Conservation (phyloP, 2,888 invertebrate species). For the Linyphia triangularis region DNA sequence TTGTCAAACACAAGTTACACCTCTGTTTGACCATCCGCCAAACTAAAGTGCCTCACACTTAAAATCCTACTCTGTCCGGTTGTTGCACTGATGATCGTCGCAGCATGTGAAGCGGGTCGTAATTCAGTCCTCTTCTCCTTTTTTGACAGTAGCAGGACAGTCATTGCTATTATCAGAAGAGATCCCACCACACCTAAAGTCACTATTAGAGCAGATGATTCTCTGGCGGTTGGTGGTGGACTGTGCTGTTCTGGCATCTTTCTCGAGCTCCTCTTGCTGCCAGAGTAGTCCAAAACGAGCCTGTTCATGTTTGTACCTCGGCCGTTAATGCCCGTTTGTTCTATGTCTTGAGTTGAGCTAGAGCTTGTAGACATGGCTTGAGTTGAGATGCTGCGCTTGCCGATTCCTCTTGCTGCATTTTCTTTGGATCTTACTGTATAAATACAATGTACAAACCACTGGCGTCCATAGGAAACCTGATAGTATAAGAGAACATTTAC, state of each 20-base stretch:
- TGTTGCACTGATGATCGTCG: constrained; percentile 23
- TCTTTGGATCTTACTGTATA: constrained; percentile 76
- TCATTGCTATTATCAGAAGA: constrained; percentile 60
- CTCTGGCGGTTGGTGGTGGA: not conserved
- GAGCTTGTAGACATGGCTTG: not conserved
- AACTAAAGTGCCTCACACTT: not conserved
- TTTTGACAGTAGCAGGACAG: constrained; percentile 38
- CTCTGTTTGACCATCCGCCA: constrained; percentile 59
- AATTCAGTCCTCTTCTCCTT: not conserved
- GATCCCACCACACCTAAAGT: constrained; percentile 53
- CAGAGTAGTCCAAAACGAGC: constrained; percentile 63
- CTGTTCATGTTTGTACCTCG: constrained; percentile 76
- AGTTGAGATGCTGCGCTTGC: constrained; percentile 68
- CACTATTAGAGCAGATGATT: constrained; percentile 32
- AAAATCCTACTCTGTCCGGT: constrained; percentile 51
- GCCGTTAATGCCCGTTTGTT: constrained; percentile 66
- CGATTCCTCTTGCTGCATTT: constrained; percentile 67
- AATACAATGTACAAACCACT: constrained; percentile 77
- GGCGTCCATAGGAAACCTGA: constrained; percentile 77
- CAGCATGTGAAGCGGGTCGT: constrained; percentile 5
- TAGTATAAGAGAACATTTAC: not conserved
- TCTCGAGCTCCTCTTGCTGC: not conserved
- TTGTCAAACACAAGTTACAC: constrained; percentile 43
- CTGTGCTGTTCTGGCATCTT: not conserved
- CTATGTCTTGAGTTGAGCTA: not conserved